Base-by-base conservation (phyloP, 2,888 invertebrate species). In the Ectemnius lituratus region DNA sequence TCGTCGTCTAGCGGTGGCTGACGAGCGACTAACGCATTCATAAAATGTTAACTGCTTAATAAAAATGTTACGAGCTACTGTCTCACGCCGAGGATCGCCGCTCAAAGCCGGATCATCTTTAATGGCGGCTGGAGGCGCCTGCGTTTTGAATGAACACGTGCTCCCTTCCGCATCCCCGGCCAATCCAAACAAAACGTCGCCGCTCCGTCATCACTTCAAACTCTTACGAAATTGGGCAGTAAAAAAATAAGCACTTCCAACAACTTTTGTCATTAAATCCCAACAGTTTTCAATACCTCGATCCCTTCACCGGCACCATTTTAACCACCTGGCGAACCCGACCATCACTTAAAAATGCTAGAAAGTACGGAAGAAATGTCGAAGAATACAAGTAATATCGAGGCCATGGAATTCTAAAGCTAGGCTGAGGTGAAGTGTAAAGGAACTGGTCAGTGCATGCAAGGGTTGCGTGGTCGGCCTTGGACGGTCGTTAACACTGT, bases 401-500 rank as follows among this genome's bases (percentile, higher is more conserved):
- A 37, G 37, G 52, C 52, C n/a, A 6, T 0, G 52, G 3, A n/a
- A 52, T 14, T 52, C 14, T 52, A 52, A 52, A 16, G 52, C 52
- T 52, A 70, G 73, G 67, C 68, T 62, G 61, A 75, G 64, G 62
- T 72, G 70, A 76, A 78, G 76, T 67, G 67, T 68, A 70, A 68
- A 76, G 73, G 45, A 72, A 52, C 60, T 23, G 59, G 14, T 49
- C 52, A 18, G 68, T 14, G 61, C 56, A 2, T 79, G 78, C 73
- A 86, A 86, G 85, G 86, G 86, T 86, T 86, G 86, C 78, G 83
- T 68, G 76, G 85, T 85, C 85, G 85, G 81, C 87, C 86, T 86
- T 86, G 86, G 80, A 86, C 80, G 82, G 84, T 85, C 86, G 83
- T 86, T 86, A 81, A 80, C 86, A 85, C 84, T 81, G 78, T 80